These are phyloP conservation scores for Sepioteuthis lessoniana DNA, from an alignment of 2,888 invertebrate genomes.

Conservation along the genomic window DNA sequence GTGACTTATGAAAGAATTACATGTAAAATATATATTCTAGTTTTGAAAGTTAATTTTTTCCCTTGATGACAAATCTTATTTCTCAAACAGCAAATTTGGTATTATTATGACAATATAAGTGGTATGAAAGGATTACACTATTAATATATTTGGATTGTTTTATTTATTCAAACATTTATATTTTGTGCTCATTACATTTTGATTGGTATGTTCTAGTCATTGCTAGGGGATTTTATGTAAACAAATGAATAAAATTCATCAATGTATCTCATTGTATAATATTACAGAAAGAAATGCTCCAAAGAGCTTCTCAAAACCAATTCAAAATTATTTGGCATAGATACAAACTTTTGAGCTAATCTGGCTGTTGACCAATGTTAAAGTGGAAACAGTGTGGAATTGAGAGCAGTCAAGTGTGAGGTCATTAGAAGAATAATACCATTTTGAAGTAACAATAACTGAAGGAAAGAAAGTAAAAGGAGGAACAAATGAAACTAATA, in stretches of 20 bases:
- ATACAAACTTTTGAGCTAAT: not conserved
- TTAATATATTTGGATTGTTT: not conserved
- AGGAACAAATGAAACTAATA: not conserved
- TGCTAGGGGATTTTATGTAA: not conserved
- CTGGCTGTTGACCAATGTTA: conserved; percentile 21
- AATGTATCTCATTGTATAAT: not conserved
- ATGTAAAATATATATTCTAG: not conserved
- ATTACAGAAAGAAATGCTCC: not conserved
- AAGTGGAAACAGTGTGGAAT: not conserved
- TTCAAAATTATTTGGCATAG: not conserved
- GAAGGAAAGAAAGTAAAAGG: not conserved
- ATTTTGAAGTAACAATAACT: conserved; percentile 6
- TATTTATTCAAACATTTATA: not conserved
- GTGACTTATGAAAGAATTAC: not conserved
- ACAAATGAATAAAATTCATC: not conserved
- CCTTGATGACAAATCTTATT: not conserved
- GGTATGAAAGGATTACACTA: not conserved
- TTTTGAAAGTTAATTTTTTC: not conserved
- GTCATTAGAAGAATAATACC: not conserved
- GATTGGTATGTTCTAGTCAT: not conserved
- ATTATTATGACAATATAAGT: too few relatives aligned
- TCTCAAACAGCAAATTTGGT: too few relatives aligned
- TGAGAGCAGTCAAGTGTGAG: not conserved
- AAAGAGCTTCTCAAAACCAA: not conserved
- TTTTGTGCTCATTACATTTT: not conserved